phyloP scores from a whole-genome alignment of 2,797 vertebrate genomes.

The Sebastolobus alascanus region DNA sequence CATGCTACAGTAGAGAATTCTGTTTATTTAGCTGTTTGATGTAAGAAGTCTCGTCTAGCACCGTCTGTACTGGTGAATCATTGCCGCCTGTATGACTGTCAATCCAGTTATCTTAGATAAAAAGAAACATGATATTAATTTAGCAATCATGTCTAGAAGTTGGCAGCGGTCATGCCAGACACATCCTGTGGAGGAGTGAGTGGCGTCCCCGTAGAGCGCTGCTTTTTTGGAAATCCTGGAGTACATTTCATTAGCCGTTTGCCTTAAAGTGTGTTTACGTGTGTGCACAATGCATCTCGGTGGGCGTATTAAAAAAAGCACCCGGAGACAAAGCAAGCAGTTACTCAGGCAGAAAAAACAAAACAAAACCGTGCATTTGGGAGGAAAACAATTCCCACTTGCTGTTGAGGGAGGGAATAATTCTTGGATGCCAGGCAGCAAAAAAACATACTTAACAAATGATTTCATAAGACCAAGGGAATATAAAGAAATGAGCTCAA shows the following conservation, averaged over 20 bases:
- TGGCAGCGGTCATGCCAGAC: conserved; percentile 47
- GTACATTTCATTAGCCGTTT: conserved; percentile 55
- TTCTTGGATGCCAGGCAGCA: conserved; percentile 41
- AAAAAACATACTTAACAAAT: conserved; percentile 44
- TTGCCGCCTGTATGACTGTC: conserved; percentile 40
- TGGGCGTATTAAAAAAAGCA: conserved; percentile 63
- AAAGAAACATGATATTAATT: conserved; percentile 46
- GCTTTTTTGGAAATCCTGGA: conserved; percentile 37
- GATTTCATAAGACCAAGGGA: conserved; percentile 42
- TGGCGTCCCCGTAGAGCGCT: conserved; percentile 22
- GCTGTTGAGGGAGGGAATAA: conserved; percentile 39
- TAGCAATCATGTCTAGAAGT: conserved; percentile 30
- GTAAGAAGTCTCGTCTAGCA: not conserved
- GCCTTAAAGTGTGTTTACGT: conserved; percentile 62
- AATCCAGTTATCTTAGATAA: conserved; percentile 31
- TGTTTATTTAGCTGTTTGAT: conserved; percentile 1
- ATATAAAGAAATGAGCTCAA: conserved; percentile 47
- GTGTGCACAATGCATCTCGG: conserved; percentile 55
- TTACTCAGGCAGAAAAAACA: conserved; percentile 56
- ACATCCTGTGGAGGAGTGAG: conserved; percentile 48
- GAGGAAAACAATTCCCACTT: conserved; percentile 52
- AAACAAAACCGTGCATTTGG: conserved; percentile 53
- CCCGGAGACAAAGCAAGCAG: conserved; percentile 59
- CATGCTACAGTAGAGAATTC: not conserved
- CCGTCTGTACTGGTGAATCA: conserved; percentile 19